phyloP scores from a whole-genome alignment of 1,140 invertebrate genomes.

The Psilanteris sp. region DNA sequence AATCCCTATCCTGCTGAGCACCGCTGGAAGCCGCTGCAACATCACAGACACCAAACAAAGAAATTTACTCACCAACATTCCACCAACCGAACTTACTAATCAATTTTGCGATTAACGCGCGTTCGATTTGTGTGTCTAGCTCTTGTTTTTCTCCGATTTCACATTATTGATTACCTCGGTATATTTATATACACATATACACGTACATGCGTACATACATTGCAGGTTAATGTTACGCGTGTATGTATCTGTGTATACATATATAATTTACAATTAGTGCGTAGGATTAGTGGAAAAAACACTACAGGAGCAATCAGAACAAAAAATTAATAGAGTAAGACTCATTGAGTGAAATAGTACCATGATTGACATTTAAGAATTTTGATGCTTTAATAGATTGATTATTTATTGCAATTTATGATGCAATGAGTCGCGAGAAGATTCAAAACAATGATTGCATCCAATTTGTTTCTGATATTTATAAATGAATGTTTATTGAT shows the following conservation, averaged over 20 bases:
- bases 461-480: slow-evolving; percentile 5
- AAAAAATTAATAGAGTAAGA: slow-evolving; percentile 41
- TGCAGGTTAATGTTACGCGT: neutral
- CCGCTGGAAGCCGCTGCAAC: slow-evolving; percentile 94
- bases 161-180: slow-evolving; percentile 16
- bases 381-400: no score
- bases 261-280: slow-evolving; percentile 51
- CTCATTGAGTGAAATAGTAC: slow-evolving; percentile 25
- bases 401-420: no score
- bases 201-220: slow-evolving; percentile 18
- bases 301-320: slow-evolving; percentile 54
- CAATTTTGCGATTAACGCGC: slow-evolving; percentile 54
- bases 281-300: slow-evolving; percentile 49
- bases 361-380: slow-evolving; percentile 34
- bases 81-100: slow-evolving; percentile 77
- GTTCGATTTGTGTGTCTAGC: slow-evolving; percentile 40
- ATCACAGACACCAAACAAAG: slow-evolving; percentile 81
- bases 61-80: slow-evolving; percentile 79
- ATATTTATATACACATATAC: slow-evolving; percentile 39
- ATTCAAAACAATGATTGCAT: slow-evolving; percentile 1
- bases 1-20: slow-evolving; percentile 94
- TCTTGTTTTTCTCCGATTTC: slow-evolving; percentile 33
- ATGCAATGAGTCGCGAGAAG: no score
- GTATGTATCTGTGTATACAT: slow-evolving; percentile 40
- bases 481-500: no score